Evolutionary conservation across 2,113 vertebrate genomes (phyloP).

Genomic region (Psophia crepitans): DNA sequence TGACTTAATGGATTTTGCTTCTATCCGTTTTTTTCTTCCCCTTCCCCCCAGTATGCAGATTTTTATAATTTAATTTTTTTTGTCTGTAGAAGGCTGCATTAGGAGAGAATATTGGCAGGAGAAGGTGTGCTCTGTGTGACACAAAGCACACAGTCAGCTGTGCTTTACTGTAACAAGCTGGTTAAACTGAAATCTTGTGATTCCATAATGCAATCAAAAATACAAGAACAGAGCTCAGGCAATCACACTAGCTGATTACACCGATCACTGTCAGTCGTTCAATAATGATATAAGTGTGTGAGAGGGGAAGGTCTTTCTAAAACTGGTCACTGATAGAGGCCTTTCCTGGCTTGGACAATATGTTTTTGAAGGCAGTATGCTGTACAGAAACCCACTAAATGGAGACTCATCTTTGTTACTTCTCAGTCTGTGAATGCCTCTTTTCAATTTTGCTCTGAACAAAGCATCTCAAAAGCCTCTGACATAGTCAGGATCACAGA

Average conservation of each 20-base stretch:
- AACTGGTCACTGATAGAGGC: neutral
- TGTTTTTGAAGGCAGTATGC: neutral
- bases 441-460: neutral
- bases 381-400: neutral
- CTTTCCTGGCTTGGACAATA: neutral
- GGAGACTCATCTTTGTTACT: neutral
- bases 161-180: neutral
- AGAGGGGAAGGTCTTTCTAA: neutral
- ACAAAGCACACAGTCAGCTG: fast-evolving
- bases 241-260: neutral
- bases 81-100: neutral
- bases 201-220: neutral
- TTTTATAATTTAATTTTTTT: neutral
- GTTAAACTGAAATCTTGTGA: neutral
- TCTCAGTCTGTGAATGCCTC: neutral
- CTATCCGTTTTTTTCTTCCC: neutral
- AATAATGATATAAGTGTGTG: neutral
- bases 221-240: neutral
- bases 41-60: fast-evolving
- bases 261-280: neutral
- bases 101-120: neutral
- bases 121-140: neutral
- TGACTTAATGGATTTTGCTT: neutral
- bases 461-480: neutral
- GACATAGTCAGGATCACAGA: neutral